A percentile compares a stretch with the other conserved stretches of the same genome.
phyloP scores from a whole-genome alignment of 2,113 vertebrate genomes.

The Mirounga angustirostris region DNA sequence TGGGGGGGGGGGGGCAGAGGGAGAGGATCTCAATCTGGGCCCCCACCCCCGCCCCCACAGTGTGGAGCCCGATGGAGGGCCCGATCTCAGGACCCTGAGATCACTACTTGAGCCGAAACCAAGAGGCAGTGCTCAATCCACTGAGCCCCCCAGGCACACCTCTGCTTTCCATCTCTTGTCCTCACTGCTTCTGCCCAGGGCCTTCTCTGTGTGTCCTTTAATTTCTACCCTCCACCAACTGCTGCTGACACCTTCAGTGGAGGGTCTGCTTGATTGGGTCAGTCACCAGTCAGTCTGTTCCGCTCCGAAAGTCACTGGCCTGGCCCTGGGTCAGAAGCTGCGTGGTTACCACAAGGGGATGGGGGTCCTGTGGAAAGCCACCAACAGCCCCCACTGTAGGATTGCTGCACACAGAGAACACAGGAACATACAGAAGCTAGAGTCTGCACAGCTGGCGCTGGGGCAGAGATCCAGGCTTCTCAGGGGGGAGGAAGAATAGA shows the following conservation, averaged over 20 bases:
- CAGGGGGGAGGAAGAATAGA: fast-evolving
- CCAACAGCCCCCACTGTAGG: not conserved
- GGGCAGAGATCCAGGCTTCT: not conserved
- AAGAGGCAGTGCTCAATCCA: not conserved
- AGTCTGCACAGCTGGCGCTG: fast-evolving
- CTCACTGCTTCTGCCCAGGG: not conserved
- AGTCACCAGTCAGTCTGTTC: not conserved
- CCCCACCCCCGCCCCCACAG: not conserved
- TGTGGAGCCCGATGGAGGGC: not conserved
- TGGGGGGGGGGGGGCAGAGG: not conserved
- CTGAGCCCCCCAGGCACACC: not conserved
- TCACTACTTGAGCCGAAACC: not conserved
- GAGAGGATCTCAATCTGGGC: not conserved
- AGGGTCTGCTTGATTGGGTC: not conserved
- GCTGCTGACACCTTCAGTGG: not conserved
- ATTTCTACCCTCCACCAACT: not conserved
- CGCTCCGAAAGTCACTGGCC: too few species aligned
- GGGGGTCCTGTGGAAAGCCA: not conserved
- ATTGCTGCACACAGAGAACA: not conserved
- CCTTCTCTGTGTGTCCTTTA: not conserved
- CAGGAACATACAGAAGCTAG: not conserved
- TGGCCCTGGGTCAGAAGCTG: not conserved
- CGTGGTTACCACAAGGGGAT: fast-evolving
- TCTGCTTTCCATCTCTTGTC: not conserved
- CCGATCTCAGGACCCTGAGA: not conserved